phyloP scores from a whole-genome alignment of 2,113 vertebrate species.

The Ginglymostoma cirratum region DNA sequence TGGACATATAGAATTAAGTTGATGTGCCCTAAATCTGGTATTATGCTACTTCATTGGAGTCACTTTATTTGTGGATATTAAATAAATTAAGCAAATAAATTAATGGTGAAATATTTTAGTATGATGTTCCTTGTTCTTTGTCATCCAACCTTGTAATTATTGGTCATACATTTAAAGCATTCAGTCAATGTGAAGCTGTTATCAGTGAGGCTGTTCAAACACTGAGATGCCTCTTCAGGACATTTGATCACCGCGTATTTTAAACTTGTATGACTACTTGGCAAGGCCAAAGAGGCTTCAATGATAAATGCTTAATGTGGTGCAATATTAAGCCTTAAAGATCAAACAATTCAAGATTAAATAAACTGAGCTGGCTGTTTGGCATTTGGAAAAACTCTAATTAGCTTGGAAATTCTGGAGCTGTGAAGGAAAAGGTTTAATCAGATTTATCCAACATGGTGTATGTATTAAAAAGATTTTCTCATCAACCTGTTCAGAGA shows the following conservation, averaged over 20 bases:
- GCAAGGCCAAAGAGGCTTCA: neutral
- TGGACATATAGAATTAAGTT: neutral
- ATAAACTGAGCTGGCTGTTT: neutral
- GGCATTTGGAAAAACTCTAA: neutral
- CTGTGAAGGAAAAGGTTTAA: neutral
- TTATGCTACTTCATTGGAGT: neutral
- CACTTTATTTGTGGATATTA: neutral
- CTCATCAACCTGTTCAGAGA: no score
- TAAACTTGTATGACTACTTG: neutral
- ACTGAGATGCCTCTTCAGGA: neutral
- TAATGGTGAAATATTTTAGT: neutral
- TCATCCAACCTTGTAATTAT: neutral
- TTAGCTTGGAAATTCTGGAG: neutral
- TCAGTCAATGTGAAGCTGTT: slow-evolving; percentile 2
- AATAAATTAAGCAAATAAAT: neutral
- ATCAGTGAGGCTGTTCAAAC: neutral
- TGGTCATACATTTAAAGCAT: neutral
- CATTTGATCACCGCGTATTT: neutral
- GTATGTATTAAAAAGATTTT: neutral
- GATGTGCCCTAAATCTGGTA: neutral
- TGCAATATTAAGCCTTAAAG: neutral
- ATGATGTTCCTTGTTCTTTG: neutral
- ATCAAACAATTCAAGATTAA: neutral
- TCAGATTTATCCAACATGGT: neutral
- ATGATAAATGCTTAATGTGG: neutral